Base-by-base conservation (phyloP, 2,797 vertebrate species). In the Paedocypris micromegethes region DNA sequence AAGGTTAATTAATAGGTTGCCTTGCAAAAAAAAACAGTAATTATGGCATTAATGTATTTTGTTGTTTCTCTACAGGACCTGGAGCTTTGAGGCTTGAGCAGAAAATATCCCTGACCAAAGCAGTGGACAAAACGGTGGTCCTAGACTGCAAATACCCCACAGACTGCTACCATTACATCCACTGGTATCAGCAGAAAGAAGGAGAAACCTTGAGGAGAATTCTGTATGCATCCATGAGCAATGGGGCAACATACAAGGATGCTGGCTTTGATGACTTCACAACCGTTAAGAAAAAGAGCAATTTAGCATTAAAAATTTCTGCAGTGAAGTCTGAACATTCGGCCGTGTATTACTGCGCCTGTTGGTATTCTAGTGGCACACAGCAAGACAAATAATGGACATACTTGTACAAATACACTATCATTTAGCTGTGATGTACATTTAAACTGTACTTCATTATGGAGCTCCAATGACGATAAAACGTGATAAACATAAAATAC, bases 341-440 rank as follows among this genome's bases (percentile, higher is more conserved):
- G 5, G 72, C 61, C 3, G 9, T 41, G 2, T 79, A 81, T 66
- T 79, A 72, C 49, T 81, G 75, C 38, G 74, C 74, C 9, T 76
- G 68, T 4, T 81, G 77, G 72, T 37, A 50, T 4, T 61, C 4
- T 7, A 2, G 46, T 0, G 2, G 57, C 72, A 74, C 63, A 67
- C 43, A 41, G 6, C 5, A 40, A 6, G 23, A 58, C 58, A 70
- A 70, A 70, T 63, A 64, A 9, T 3, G 5, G 5, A 2, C n/a
- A 61, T 9, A 50, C 4, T 53, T 55, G 7, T 23, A 23, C 23
- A 23, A 23, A 23, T 23, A 23, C 23, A 23, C 23, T 23, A 23
- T 23, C 23, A 23, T 23, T 23, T 23, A 23, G 23, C 8, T 42
- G 9, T 3, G 2, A 0, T 43, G 6, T 41, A 9, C 42, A 43